These are phyloP conservation scores for Frieseomelitta varia DNA, from an alignment of 1,140 invertebrate species.

Conservation along the genomic window DNA sequence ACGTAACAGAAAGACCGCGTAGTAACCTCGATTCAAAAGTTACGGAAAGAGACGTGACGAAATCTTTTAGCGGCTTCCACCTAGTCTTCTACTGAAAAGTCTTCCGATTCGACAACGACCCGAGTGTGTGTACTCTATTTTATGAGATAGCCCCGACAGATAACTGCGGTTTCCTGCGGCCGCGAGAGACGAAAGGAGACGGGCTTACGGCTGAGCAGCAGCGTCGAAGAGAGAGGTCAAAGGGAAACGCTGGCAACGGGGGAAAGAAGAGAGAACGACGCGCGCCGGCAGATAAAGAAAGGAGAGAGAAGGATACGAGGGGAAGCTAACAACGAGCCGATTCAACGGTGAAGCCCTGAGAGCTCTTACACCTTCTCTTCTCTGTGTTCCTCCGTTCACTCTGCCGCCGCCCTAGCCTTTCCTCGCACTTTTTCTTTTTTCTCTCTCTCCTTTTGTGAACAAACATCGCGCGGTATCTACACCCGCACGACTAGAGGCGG, in stretches of 20 bases:
- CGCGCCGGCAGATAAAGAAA: conserved; percentile 23
- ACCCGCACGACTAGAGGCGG: conserved; percentile 57
- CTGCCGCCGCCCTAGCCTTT: not conserved
- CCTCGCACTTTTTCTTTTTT: conserved; percentile 28
- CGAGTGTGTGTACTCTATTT: conserved; percentile 51
- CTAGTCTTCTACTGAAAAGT: conserved; percentile 50
- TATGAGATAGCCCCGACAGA: conserved; percentile 54
- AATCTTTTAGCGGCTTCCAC: conserved; percentile 45
- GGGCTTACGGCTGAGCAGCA: conserved; percentile 10
- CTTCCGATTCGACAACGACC: conserved; percentile 50
- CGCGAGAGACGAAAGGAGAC: conserved; percentile 24
- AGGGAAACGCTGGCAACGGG: conserved; percentile 19
- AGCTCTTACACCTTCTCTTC: conserved; percentile 44
- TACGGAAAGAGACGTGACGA: conserved; percentile 9
- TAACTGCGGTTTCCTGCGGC: conserved; percentile 59
- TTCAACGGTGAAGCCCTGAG: conserved; percentile 54
- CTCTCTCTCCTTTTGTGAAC: conserved; percentile 49
- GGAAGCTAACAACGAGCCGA: conserved; percentile 64
- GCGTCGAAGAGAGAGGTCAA: not conserved
- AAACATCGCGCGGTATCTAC: conserved; percentile 64
- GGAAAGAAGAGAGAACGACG: conserved; percentile 51
- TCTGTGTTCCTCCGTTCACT: conserved; percentile 1
- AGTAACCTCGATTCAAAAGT: not conserved
- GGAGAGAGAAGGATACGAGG: conserved; percentile 14
- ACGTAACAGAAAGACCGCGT: not conserved